These are phyloP conservation scores for Vulpes ferrilata DNA, from an alignment of 2,113 vertebrate species.

Conservation along the genomic window DNA sequence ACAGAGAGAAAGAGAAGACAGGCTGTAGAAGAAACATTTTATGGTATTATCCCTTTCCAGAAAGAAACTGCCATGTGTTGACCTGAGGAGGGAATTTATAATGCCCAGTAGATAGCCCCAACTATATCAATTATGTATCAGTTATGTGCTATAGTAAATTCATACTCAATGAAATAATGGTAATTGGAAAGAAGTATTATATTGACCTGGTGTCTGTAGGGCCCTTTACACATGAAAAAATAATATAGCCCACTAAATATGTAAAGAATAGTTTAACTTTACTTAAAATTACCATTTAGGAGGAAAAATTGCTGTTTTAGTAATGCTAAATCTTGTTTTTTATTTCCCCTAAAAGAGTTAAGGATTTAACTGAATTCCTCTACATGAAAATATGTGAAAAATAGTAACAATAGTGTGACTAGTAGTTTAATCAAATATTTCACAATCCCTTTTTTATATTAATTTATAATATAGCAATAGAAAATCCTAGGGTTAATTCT, in stretches of 20 bases:
- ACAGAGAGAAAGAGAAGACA: background rate
- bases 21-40: background rate
- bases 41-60: background rate
- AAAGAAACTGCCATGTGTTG: background rate
- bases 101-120: background rate
- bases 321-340: background rate
- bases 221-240: slow-evolving; percentile 32
- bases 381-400: slow-evolving; percentile 25
- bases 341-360: background rate
- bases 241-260: slow-evolving; percentile 23
- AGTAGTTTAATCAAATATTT: slow-evolving; percentile 35
- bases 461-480: background rate
- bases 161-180: background rate
- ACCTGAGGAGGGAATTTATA: slow-evolving; percentile 11
- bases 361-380: background rate
- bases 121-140: background rate
- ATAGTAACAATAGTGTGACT: background rate
- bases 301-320: background rate
- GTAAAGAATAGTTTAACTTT: slow-evolving; percentile 9
- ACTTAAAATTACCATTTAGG: background rate
- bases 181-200: background rate
- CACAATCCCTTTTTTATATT: background rate
- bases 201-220: background rate
- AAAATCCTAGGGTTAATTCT: slow-evolving; percentile 38
- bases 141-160: background rate